Percentiles rank a stretch among this genome's conserved stretches.
phyloP scores from a whole-genome alignment of 2,113 vertebrate species.

The Calidris pygmaea region DNA sequence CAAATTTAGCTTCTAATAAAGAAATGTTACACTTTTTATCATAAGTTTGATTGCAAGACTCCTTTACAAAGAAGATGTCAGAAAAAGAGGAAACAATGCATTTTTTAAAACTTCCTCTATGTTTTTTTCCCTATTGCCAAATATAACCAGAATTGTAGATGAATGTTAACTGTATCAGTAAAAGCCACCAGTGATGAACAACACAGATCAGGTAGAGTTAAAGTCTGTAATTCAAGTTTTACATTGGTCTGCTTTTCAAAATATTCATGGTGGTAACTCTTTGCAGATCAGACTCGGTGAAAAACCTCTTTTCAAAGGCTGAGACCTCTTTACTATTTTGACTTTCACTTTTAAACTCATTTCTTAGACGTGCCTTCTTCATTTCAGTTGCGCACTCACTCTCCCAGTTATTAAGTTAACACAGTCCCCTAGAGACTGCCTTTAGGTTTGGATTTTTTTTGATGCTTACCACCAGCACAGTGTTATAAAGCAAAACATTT shows the following conservation, averaged over 20 bases:
- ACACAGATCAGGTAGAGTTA: background rate
- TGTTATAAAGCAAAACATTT: conserved; percentile 36
- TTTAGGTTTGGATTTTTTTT: background rate
- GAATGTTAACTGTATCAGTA: background rate
- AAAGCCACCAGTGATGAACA: background rate
- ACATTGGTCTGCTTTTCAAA: background rate
- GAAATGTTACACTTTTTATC: background rate
- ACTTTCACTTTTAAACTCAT: conserved; percentile 7
- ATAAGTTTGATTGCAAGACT: background rate
- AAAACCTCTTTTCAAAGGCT: conserved; percentile 10
- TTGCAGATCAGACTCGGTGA: background rate
- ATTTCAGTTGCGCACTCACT: conserved; percentile 2
- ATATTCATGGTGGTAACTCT: background rate
- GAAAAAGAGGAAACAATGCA: background rate
- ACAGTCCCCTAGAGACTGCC: background rate
- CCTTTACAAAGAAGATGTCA: background rate
- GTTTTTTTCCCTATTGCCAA: background rate
- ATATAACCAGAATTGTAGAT: background rate
- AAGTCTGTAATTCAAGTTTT: background rate
- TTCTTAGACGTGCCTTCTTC: background rate
- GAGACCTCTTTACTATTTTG: background rate
- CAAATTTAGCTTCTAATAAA: conserved; percentile 45
- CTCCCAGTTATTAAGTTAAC: conserved; percentile 37
- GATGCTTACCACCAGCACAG: background rate
- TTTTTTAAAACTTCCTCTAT: background rate